Conservation (phyloP, 2,888 invertebrate species). For the Acanthopleura granulata region DNA sequence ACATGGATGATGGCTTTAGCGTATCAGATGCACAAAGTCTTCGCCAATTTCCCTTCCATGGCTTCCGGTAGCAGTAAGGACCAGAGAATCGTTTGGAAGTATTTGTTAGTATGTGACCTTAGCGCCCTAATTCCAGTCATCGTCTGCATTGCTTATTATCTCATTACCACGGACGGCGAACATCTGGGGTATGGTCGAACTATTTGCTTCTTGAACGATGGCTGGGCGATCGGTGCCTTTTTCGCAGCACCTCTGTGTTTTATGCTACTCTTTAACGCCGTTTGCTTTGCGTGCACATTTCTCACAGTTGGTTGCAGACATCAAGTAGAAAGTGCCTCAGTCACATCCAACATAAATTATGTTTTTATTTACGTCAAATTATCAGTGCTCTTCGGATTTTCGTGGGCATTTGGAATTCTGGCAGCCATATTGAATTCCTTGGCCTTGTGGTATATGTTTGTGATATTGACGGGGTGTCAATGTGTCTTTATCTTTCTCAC, state of each 20-base stretch:
- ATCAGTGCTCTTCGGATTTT: conserved; percentile 21
- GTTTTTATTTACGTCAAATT: conserved; percentile 21
- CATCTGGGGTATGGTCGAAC: conserved; percentile 23
- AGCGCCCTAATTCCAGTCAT: not conserved
- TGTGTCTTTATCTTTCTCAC: conserved; percentile 24
- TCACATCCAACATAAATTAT: not conserved
- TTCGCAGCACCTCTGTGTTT: conserved; percentile 22
- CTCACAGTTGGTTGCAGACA: not conserved
- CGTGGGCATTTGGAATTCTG: conserved; percentile 23
- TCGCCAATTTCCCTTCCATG: not conserved
- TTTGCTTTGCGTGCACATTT: conserved; percentile 21
- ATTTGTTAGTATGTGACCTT: not conserved
- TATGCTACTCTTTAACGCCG: conserved; percentile 11
- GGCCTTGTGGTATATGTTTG: conserved; percentile 23
- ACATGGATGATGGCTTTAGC: conserved; percentile 3
- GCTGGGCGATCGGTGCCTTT: conserved; percentile 9
- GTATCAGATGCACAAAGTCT: not conserved
- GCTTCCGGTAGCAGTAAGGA: not conserved
- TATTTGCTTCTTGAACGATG: conserved; percentile 21
- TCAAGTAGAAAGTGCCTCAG: not conserved
- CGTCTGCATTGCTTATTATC: not conserved
- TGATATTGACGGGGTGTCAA: conserved; percentile 21
- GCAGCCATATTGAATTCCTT: conserved; percentile 7
- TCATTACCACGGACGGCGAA: not conserved
- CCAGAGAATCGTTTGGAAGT: no score